phyloP scores from a whole-genome alignment of 2,888 invertebrate genomes.

The Dynastes tityus region DNA sequence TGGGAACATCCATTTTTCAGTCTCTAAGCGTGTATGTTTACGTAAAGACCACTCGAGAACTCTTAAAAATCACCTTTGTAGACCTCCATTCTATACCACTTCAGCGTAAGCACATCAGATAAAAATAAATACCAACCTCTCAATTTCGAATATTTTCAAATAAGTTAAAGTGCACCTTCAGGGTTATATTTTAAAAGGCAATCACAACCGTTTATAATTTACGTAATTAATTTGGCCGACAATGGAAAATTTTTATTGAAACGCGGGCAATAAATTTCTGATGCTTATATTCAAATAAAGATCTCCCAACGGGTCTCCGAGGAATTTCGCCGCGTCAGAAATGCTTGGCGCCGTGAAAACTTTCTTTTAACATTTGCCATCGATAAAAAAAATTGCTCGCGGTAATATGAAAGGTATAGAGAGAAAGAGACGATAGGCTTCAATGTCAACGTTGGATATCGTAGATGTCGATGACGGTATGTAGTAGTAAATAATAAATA shows the following conservation, averaged over 20 bases:
- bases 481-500: too few species aligned
- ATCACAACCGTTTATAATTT: not conserved
- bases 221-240: not conserved
- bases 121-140: too few species aligned
- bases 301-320: not conserved
- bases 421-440: slow-evolving; percentile 13
- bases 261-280: not conserved
- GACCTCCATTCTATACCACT: too few species aligned
- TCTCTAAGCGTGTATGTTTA: too few species aligned
- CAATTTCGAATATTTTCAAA: too few species aligned
- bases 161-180: not conserved
- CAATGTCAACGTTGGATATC: slow-evolving; percentile 18
- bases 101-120: too few species aligned
- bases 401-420: slow-evolving; percentile 28
- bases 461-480: too few species aligned
- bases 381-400: slow-evolving; percentile 24
- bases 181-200: not conserved
- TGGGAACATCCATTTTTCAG: too few species aligned
- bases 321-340: slow-evolving; percentile 8
- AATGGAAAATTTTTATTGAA: slow-evolving; percentile 1
- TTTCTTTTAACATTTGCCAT: slow-evolving; percentile 35
- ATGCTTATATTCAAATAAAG: slow-evolving; percentile 18
- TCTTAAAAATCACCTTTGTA: too few species aligned
- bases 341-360: slow-evolving; percentile 27
- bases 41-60: too few species aligned